Conservation (phyloP, 2,113 vertebrate species). For the Proterorhinus semilunaris region DNA sequence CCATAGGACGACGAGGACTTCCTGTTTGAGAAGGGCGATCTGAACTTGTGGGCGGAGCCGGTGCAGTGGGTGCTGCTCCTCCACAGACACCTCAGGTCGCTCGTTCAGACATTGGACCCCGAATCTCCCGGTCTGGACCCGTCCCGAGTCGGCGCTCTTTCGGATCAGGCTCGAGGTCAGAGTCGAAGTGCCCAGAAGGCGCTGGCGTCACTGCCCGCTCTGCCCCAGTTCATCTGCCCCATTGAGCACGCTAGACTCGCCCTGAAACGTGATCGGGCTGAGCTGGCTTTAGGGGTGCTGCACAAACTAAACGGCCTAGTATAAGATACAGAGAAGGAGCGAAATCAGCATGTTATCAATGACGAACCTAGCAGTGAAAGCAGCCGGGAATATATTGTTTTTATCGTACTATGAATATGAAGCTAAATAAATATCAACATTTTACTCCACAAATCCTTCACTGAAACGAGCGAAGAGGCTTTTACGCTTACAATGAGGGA, state of each 20-base stretch:
- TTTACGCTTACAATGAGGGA: background rate
- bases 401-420: no score
- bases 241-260: slow-evolving; percentile 79
- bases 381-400: no score
- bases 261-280: slow-evolving; percentile 77
- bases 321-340: no score
- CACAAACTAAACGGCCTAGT: slow-evolving; percentile 25
- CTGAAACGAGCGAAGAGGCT: background rate
- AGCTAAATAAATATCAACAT: no score
- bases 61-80: slow-evolving; percentile 81
- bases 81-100: slow-evolving; percentile 74
- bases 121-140: slow-evolving; percentile 16
- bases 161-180: slow-evolving; percentile 55
- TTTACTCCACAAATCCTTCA: no score
- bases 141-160: slow-evolving; percentile 60
- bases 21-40: slow-evolving; percentile 90
- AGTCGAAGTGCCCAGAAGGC: slow-evolving; percentile 46
- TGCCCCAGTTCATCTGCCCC: slow-evolving; percentile 85
- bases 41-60: slow-evolving; percentile 93
- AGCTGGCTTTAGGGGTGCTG: slow-evolving; percentile 74
- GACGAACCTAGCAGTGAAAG: no score
- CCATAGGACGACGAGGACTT: slow-evolving; percentile 86
- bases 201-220: slow-evolving; percentile 72
- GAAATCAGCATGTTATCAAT: no score
- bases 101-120: slow-evolving; percentile 32